Percentiles rank a stretch among this genome's conserved stretches.
Conservation (phyloP, 2,797 vertebrate species). For the Meriones psammophilus region DNA sequence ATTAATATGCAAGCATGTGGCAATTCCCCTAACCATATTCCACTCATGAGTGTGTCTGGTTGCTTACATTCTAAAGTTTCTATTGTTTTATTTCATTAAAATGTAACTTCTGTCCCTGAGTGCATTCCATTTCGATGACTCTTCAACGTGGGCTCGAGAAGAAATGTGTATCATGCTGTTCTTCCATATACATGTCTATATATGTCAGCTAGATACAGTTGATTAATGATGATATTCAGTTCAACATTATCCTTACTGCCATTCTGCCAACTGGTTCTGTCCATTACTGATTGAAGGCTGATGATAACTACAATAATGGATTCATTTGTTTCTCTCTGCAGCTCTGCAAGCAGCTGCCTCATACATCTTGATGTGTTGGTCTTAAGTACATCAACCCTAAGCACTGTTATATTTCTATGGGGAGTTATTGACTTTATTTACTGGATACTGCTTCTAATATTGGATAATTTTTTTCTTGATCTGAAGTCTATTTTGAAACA, state of each 20-base stretch:
- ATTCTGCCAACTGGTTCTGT: background rate
- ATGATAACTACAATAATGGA: background rate
- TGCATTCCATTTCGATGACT: background rate
- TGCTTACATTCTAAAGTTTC: background rate
- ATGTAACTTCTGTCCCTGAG: background rate
- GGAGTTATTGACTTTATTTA: background rate
- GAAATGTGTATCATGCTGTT: background rate
- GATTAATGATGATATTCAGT: background rate
- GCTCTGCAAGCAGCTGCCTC: background rate
- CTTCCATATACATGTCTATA: background rate
- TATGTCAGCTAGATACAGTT: background rate
- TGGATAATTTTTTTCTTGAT: background rate
- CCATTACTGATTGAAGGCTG: slow-evolving; percentile 4
- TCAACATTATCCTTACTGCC: background rate
- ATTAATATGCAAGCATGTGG: background rate
- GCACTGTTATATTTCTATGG: background rate
- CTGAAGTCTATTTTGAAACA: background rate
- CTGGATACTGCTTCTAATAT: background rate
- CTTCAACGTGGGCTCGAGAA: background rate
- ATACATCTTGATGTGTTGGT: background rate
- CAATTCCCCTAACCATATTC: background rate
- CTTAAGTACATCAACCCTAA: background rate
- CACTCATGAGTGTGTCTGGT: background rate
- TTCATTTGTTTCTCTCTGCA: background rate
- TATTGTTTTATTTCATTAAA: background rate